Conservation (phyloP, 2,888 invertebrate species). For the Lasioglossum leucozonium region DNA sequence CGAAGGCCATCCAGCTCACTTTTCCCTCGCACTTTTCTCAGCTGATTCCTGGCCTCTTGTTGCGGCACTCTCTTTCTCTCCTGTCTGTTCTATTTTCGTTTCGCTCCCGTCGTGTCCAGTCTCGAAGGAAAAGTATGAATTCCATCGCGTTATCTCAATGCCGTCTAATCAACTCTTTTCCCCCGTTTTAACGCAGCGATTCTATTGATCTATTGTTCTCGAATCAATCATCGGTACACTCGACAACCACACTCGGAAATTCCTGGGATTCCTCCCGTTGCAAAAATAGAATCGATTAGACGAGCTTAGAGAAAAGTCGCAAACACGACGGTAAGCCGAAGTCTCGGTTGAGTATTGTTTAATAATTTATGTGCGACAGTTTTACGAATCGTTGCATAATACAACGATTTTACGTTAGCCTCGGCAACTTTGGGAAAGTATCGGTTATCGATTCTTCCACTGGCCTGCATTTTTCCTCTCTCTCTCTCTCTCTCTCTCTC, state of each 20-base stretch:
- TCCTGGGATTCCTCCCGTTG: neutral
- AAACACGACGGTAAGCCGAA: neutral
- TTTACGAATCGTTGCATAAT: neutral
- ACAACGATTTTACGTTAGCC: neutral
- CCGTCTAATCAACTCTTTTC: constrained; percentile 32
- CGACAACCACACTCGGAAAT: neutral
- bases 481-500: too few species aligned
- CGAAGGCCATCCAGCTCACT: constrained; percentile 80
- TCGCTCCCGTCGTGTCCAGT: constrained; percentile 17
- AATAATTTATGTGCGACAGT: neutral
- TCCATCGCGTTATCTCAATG: constrained; percentile 46
- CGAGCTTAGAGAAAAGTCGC: neutral
- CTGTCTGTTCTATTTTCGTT: constrained; percentile 64
- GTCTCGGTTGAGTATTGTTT: neutral
- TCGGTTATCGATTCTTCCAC: constrained; percentile 1
- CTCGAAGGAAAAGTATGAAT: constrained; percentile 48
- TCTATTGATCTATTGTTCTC: constrained; percentile 38
- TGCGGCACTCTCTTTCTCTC: constrained; percentile 62
- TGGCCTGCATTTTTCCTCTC: neutral
- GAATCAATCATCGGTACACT: constrained; percentile 11
- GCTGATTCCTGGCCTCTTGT: constrained; percentile 65
- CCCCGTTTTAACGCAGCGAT: neutral
- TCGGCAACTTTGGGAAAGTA: neutral
- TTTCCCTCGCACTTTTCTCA: constrained; percentile 76
- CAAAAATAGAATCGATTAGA: neutral